Conservation (phyloP, 1,140 invertebrate species). For the Penaeus vannamei region DNA sequence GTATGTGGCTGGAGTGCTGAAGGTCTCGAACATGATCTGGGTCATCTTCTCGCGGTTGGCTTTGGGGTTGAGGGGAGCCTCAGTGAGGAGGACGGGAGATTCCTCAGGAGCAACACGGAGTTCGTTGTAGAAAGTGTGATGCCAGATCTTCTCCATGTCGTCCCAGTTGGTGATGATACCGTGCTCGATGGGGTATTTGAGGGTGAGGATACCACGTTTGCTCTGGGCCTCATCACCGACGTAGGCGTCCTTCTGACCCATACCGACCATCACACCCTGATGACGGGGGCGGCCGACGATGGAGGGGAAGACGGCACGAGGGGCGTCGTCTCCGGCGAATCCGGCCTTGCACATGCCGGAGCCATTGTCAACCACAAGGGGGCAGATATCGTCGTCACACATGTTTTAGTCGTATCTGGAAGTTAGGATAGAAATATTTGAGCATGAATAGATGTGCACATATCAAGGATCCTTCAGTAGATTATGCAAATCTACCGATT, state of each 20-base stretch:
- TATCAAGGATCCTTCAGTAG: too few relatives aligned
- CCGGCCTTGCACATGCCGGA: constrained; percentile 80
- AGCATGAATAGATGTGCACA: too few relatives aligned
- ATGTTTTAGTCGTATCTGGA: too few relatives aligned
- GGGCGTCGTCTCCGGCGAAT: constrained; percentile 88
- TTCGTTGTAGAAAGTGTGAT: constrained; percentile 96
- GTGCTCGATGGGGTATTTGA: constrained; percentile 95
- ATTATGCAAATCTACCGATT: too few relatives aligned
- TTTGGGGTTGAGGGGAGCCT: constrained; percentile 93
- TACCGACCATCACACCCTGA: constrained; percentile 90
- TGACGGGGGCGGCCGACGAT: constrained; percentile 77
- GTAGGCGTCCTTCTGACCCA: constrained; percentile 92
- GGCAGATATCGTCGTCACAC: too few relatives aligned
- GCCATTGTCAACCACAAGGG: constrained; percentile 77
- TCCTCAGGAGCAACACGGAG: constrained; percentile 79
- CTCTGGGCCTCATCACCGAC: constrained; percentile 94
- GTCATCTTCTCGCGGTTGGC: constrained; percentile 85
- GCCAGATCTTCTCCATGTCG: constrained; percentile 98
- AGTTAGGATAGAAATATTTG: too few relatives aligned
- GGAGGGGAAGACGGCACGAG: constrained; percentile 91
- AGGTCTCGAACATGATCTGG: constrained; percentile 71
- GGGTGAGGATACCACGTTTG: constrained; percentile 90
- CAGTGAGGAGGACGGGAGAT: constrained; percentile 87
- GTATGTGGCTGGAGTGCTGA: constrained; percentile 76
- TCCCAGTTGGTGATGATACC: constrained; percentile 97